These are phyloP conservation scores for Halcyon chelicuti DNA, from an alignment of 2,797 vertebrate species.

Conservation along the genomic window DNA sequence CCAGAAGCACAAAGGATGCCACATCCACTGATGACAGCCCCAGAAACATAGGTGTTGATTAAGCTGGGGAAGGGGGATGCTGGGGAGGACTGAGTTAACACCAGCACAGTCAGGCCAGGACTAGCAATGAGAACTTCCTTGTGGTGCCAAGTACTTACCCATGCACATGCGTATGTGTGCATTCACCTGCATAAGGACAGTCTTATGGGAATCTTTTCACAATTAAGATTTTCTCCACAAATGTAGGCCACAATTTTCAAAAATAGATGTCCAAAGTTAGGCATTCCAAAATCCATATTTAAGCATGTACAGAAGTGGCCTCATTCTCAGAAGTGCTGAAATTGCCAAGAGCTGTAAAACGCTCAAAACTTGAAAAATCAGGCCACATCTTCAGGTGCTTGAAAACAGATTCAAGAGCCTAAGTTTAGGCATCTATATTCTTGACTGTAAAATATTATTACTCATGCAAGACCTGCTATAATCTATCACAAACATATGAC, in stretches of 20 bases:
- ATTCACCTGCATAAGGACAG: neutral
- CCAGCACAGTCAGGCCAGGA: neutral
- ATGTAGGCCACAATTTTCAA: constrained; percentile 67
- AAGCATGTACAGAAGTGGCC: constrained; percentile 63
- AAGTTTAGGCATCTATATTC: constrained; percentile 48
- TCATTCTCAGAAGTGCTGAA: constrained; percentile 67
- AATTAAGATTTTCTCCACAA: constrained; percentile 20
- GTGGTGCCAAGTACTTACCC: neutral
- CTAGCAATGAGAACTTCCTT: neutral
- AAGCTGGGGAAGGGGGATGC: neutral
- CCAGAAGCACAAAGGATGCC: neutral
- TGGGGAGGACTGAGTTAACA: neutral
- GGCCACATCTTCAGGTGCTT: constrained; percentile 66
- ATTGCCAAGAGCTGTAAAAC: constrained; percentile 58
- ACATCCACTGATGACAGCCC: neutral
- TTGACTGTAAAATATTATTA: constrained; percentile 47
- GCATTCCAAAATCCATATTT: constrained; percentile 65
- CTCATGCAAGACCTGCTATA: constrained; percentile 4
- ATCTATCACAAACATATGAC: constrained; percentile 27
- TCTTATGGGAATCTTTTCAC: neutral
- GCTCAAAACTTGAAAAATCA: constrained; percentile 65
- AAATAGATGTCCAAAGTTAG: constrained; percentile 70
- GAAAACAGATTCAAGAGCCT: constrained; percentile 54
- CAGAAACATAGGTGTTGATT: neutral
- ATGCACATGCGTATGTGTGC: accelerated